Evolutionary conservation across 2,888 invertebrate species (phyloP).

Genomic region (Cordilura impudica): DNA sequence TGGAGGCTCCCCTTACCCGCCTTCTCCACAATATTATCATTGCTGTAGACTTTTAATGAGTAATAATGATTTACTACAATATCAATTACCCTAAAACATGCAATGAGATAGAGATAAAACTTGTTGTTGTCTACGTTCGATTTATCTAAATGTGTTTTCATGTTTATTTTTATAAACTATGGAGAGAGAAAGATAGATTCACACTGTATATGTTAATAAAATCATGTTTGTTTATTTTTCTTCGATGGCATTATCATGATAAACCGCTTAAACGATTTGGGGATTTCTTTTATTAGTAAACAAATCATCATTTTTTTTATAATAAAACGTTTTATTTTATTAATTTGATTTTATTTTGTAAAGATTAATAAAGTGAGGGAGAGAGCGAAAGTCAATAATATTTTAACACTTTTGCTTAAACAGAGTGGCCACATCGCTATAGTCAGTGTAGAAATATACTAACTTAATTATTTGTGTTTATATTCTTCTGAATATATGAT

Average conservation of each 20-base stretch:
- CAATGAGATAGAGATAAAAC: conserved; percentile 1
- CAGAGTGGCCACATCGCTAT: too few species aligned
- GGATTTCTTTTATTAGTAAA: not conserved
- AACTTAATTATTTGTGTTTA: too few species aligned
- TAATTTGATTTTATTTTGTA: too few species aligned
- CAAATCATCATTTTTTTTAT: not conserved
- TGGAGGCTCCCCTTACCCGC: conserved; percentile 21
- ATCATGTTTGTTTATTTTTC: not conserved
- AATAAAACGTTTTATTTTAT: not conserved
- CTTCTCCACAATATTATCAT: not conserved
- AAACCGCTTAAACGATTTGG: not conserved
- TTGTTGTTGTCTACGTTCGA: not conserved
- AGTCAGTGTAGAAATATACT: too few species aligned
- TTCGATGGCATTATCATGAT: not conserved
- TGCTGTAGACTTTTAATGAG: conserved; percentile 1
- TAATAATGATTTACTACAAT: conserved; percentile 25
- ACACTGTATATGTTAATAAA: not conserved
- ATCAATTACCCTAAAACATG: conserved; percentile 33
- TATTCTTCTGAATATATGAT: too few species aligned
- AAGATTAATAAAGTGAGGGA: not conserved
- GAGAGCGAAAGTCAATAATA: not conserved
- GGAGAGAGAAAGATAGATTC: too few species aligned
- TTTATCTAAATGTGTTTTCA: not conserved
- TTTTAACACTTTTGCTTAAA: too few species aligned
- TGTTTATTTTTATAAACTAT: not conserved